These are phyloP conservation scores for Passerculus sandwichensis DNA, from an alignment of 2,797 vertebrate genomes.

Conservation along the genomic window DNA sequence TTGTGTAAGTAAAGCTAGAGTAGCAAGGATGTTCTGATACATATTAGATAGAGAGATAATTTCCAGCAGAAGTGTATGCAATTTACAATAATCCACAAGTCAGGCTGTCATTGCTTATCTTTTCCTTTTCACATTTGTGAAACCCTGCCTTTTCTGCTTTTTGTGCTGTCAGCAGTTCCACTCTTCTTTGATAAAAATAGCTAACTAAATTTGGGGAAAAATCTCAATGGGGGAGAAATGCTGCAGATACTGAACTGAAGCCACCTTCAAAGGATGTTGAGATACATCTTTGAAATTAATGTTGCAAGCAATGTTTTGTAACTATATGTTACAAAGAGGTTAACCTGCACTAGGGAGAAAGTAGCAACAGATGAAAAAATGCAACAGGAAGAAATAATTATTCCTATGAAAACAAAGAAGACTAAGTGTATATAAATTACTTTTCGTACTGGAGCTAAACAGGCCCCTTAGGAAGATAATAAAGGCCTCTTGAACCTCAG, in stretches of 20 bases:
- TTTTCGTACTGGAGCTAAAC: not conserved
- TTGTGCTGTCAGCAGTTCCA: not conserved
- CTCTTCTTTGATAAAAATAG: conserved; percentile 19
- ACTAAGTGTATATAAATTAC: conserved; percentile 19
- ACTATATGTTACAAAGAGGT: conserved; percentile 10
- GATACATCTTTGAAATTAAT: conserved; percentile 2
- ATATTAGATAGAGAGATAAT: not conserved
- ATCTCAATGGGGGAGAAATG: not conserved
- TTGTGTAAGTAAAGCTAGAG: not conserved
- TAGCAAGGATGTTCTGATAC: not conserved
- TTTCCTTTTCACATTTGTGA: not conserved
- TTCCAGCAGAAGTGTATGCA: not conserved
- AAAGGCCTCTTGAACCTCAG: conserved; percentile 51
- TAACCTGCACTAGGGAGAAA: not conserved
- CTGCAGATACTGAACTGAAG: not conserved
- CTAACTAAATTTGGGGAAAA: not conserved
- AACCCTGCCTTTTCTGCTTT: not conserved
- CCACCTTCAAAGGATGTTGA: not conserved
- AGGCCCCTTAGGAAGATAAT: conserved; percentile 40
- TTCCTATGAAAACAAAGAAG: conserved; percentile 21
- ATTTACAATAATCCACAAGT: not conserved
- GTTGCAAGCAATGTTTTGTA: conserved; percentile 30
- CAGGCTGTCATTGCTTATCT: not conserved
- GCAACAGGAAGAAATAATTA: conserved; percentile 35
- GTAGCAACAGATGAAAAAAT: not conserved